phyloP scores from a whole-genome alignment of 1,140 invertebrate species.

The Dendroctonus ponderosae region DNA sequence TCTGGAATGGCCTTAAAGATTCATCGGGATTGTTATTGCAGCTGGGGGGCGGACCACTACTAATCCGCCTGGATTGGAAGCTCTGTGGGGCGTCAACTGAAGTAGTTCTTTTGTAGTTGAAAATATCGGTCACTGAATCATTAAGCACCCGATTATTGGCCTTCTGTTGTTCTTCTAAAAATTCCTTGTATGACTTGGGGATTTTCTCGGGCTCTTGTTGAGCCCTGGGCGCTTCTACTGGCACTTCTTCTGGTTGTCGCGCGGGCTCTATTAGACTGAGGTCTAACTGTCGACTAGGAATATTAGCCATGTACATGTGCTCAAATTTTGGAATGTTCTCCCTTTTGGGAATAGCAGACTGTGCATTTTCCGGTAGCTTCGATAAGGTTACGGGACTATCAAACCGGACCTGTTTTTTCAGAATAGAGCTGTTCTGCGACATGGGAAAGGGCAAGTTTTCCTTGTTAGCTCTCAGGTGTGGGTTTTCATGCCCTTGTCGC shows the following conservation, averaged over 20 bases:
- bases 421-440: slow-evolving; percentile 21
- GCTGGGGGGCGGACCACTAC: too few relatives aligned
- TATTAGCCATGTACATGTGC: slow-evolving; percentile 47
- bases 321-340: slow-evolving; percentile 37
- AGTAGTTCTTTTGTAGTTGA: slow-evolving; percentile 35
- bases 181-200: slow-evolving; percentile 37
- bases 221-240: not conserved
- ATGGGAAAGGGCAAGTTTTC: slow-evolving; percentile 2
- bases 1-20: too few relatives aligned
- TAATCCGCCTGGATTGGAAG: too few relatives aligned
- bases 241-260: slow-evolving; percentile 2
- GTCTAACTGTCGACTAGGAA: slow-evolving; percentile 47
- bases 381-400: slow-evolving; percentile 33
- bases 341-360: not conserved
- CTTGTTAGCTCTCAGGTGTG: slow-evolving; percentile 9
- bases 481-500: slow-evolving; percentile 32
- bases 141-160: slow-evolving; percentile 16
- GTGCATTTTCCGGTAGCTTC: slow-evolving; percentile 21
- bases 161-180: slow-evolving; percentile 31
- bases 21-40: too few relatives aligned
- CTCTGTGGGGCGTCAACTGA: not conserved
- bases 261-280: slow-evolving; percentile 45
- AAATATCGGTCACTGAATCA: slow-evolving; percentile 41
- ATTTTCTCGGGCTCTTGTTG: not conserved
- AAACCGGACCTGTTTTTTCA: slow-evolving; percentile 40